A percentile compares a stretch with the other conserved stretches of the same genome.
These are phyloP conservation scores for Aspidiotus rigidus DNA, from an alignment of 2,888 invertebrate genomes.

Conservation along the genomic window DNA sequence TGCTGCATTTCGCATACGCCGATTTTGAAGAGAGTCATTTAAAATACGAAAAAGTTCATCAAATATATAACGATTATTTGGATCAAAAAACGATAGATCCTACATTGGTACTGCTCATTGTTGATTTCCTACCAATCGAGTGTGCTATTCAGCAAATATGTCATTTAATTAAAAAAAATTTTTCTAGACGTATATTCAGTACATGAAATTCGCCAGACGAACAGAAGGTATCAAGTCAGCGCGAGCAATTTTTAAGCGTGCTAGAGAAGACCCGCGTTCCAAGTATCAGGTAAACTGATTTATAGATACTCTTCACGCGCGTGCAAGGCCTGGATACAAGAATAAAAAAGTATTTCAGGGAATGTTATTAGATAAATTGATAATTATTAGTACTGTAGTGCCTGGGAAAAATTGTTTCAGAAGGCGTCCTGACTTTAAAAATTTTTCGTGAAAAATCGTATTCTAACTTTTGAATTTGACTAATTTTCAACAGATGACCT, in stretches of 20 bases:
- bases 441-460: too few species aligned
- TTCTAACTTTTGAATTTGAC: too few species aligned
- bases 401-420: background rate
- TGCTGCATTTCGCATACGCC: slow-evolving; percentile 95
- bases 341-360: background rate
- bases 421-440: too few species aligned
- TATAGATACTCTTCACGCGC: background rate
- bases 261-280: slow-evolving; percentile 69
- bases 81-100: slow-evolving; percentile 88
- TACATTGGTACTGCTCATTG: slow-evolving; percentile 59
- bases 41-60: slow-evolving; percentile 92
- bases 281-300: slow-evolving; percentile 44
- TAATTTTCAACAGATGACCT: too few species aligned
- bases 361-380: background rate
- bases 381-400: background rate
- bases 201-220: slow-evolving; percentile 96
- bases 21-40: slow-evolving; percentile 96
- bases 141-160: too few species aligned
- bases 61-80: slow-evolving; percentile 85
- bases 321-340: background rate
- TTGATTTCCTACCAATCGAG: background rate
- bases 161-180: background rate
- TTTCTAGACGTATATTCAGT: slow-evolving; percentile 80
- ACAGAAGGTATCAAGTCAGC: slow-evolving; percentile 98
- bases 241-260: slow-evolving; percentile 85